Base-by-base conservation (phyloP, 1,140 invertebrate species). In the Sminthurides bifidus region DNA sequence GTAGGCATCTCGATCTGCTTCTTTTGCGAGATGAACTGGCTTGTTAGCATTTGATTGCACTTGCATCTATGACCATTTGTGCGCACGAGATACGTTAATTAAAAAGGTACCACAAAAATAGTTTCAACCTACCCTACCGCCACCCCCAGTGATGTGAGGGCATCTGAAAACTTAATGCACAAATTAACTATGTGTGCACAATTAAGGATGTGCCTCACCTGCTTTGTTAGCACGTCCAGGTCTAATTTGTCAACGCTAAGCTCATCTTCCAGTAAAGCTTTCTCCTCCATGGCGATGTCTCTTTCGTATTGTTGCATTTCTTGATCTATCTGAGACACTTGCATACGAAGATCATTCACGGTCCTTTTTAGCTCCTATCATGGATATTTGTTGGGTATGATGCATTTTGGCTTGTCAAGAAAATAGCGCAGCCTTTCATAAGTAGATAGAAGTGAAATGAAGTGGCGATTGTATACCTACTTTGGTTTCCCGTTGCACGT, bases 401-500 rank as follows among this genome's bases (percentile, higher is more conserved):
- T n/a, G n/a, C n/a, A n/a, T n/a, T n/a, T n/a, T n/a, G n/a, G n/a
- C n/a, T n/a, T n/a, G n/a, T n/a, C n/a, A n/a, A n/a, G n/a, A n/a
- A n/a, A n/a, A n/a, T n/a, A n/a, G n/a, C n/a, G n/a, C n/a, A n/a
- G n/a, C n/a, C n/a, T n/a, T n/a, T n/a, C n/a, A n/a, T n/a, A n/a
- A n/a, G n/a, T n/a, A n/a, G n/a, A n/a, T n/a, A n/a, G n/a, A n/a
- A n/a, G n/a, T n/a, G n/a, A n/a, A n/a, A n/a, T n/a, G n/a, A n/a
- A n/a, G n/a, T n/a, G n/a, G n/a, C n/a, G n/a, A n/a, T n/a, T n/a
- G 31, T 38, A 35, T 17, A 4, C n/a, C 17, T 54, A 58, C 62
- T 33, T 59, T 59, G 26, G 59, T 56, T 54, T 64, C 59, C 33
- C 58, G 54, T 23, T 48, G 37, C 5, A 64, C 15, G 41, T 64